Percentiles rank a stretch among this genome's conserved stretches.
phyloP scores from a whole-genome alignment of 2,888 invertebrate species.

The Unio pictorum region DNA sequence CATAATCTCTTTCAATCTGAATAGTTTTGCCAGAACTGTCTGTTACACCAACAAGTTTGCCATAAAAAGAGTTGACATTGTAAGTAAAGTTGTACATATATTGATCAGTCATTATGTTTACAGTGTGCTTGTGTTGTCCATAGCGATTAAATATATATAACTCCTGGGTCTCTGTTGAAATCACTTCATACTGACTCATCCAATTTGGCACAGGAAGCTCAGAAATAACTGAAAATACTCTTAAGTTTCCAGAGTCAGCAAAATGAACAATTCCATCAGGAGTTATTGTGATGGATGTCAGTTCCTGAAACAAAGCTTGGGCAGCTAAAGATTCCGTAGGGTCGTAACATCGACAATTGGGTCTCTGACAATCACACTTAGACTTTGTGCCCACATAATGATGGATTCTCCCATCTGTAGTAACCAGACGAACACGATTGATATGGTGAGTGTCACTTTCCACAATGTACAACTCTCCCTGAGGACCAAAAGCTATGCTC shows the following conservation, averaged over 20 bases:
- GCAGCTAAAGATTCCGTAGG: constrained; percentile 79
- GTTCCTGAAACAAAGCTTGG: constrained; percentile 94
- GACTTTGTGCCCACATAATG: constrained; percentile 93
- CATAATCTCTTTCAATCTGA: constrained; percentile 86
- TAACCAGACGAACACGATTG: constrained; percentile 87
- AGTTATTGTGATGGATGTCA: constrained; percentile 87
- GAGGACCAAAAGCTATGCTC: constrained; percentile 91
- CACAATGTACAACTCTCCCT: constrained; percentile 92
- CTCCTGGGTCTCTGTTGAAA: constrained; percentile 93
- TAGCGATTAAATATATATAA: constrained; percentile 78
- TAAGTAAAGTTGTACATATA: constrained; percentile 95
- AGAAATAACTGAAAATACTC: constrained; percentile 77
- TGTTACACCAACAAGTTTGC: constrained; percentile 92
- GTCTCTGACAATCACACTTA: constrained; percentile 72
- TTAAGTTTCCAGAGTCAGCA: constrained; percentile 87
- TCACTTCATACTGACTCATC: constrained; percentile 84
- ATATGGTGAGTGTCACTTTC: constrained; percentile 93
- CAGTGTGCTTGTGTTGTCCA: constrained; percentile 96
- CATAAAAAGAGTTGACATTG: constrained; percentile 96
- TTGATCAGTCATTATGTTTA: constrained; percentile 94
- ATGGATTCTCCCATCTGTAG: constrained; percentile 92
- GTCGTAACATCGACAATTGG: constrained; percentile 93
- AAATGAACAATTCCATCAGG: constrained; percentile 96
- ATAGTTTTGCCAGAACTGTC: constrained; percentile 92
- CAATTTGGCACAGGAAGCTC: constrained; percentile 59